Base-by-base conservation (phyloP, 2,888 invertebrate species). In the Petrophora chlorosata region DNA sequence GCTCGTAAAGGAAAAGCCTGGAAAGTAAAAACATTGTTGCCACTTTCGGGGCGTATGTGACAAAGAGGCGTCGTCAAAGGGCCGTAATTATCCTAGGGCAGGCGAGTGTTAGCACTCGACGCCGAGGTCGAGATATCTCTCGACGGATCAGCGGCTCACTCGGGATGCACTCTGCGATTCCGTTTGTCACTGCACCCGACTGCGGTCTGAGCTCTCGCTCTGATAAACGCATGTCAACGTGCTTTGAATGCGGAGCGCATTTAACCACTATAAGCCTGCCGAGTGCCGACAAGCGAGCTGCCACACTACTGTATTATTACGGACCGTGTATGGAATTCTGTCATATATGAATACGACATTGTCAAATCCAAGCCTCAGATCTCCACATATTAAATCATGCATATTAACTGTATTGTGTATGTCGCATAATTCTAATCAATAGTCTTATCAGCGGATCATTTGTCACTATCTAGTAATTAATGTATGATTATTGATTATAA, bases 161-260 rank as follows among this genome's bases (percentile, higher is more conserved):
- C 82, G 82, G 85, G 85, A 77, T 82, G 85, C 83, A 85, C 88
- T 89, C 82, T 82, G 78, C 80, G 80, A 89, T 89, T 89, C 90
- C 83, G 88, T 90, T 88, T 90, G 90, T 85, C 85, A 79, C 79
- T 76, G 79, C 79, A 70, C 76, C 77, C 78, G 77, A 73, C 74
- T 84, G 85, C 77, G 82, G 83, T 77, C 73, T 79, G 73, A 76
- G 78, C 81, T 78, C 79, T 76, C 79, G 78, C 84, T 82, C 84
- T 82, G 85, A 84, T 88, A 87, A 88, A 87, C 86, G 80, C 83
- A 78, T 79, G 85, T 86, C 85, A 83, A 79, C 85, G 79, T 77
- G 85, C 81, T 82, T 82, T 85, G 85, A 85, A 78, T 78, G 67
- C 76, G 63, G 54, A 71, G 73, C 73, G 73, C 73, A 73, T 82